Percentiles rank a stretch among this genome's conserved stretches.
These are phyloP conservation scores for Synanceia verrucosa DNA, from an alignment of 2,797 vertebrate species.

Conservation along the genomic window DNA sequence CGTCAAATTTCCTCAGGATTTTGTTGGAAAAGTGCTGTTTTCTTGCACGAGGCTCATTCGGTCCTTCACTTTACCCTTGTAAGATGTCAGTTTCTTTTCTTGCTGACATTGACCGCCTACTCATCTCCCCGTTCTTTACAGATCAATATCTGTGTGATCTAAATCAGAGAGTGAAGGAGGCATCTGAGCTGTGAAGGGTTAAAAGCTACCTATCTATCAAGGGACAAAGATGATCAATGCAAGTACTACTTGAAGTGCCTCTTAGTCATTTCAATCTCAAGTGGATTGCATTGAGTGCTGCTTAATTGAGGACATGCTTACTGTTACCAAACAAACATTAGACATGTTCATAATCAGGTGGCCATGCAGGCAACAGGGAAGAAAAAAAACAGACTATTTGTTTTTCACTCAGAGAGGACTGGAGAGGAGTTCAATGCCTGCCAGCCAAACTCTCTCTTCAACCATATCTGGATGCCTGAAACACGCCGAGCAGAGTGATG, in stretches of 20 bases:
- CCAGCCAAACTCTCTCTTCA: constrained; percentile 21
- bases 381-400: constrained; percentile 18
- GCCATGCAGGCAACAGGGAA: not conserved
- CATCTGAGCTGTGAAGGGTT: constrained; percentile 37
- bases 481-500: constrained; percentile 18
- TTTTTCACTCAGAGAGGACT: constrained; percentile 13
- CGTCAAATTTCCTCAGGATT: constrained; percentile 28
- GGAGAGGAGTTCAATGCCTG: constrained; percentile 19
- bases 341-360: constrained; percentile 36
- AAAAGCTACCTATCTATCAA: constrained; percentile 42
- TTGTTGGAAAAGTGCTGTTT: constrained; percentile 3
- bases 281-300: constrained; percentile 60
- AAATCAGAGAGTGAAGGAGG: constrained; percentile 16
- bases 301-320: constrained; percentile 62
- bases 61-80: constrained; percentile 32
- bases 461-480: constrained; percentile 20
- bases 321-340: constrained; percentile 54
- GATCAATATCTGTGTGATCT: constrained; percentile 53
- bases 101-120: constrained; percentile 12
- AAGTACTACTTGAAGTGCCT: constrained; percentile 51
- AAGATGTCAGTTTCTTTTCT: constrained; percentile 49
- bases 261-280: constrained; percentile 54
- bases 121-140: constrained; percentile 25
- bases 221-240: constrained; percentile 53
- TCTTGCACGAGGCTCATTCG: not conserved